Evolutionary conservation across 2,113 vertebrate genomes (phyloP), one percentile per base, ranked within the genome.

Genomic region (Lepus americanus): DNA sequence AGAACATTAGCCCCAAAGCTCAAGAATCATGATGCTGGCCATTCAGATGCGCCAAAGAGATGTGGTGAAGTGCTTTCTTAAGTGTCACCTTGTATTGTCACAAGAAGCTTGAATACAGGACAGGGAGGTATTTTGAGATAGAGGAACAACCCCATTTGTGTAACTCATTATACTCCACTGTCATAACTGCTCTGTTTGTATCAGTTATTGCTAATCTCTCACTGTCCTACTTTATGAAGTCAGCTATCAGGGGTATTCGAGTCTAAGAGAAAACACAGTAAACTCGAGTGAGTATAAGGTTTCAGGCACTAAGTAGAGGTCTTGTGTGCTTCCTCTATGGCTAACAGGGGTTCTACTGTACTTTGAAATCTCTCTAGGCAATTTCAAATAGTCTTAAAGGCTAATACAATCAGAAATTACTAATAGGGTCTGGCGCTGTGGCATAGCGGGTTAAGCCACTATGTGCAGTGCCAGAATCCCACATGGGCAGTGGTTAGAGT

Each of bases 341-440:
- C 55, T 17, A 36, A 44, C 4, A 59, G 55, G n/a, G 36, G 3
- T 16, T n/a, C 0, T 33, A 23, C 61, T 77, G 29, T 36, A 29
- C 23, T 95, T 83, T 87, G 69, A 44, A 86, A 83, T 69, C 27
- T 87, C n/a, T 77, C 14, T 22, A 76, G 49, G 10, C 79, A 29
- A 82, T 76, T 76, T 22, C 31, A 61, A 92, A 25, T 16, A 63
- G 16, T 14, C 61, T 64, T 84, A 87, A 96, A 83, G 44, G 25
- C 9, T 31, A 92, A 72, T 44, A 3, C 73, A 92, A 90, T 76
- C 66, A 92, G 53, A 92, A 63, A 39, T 89, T 5, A 55, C 36
- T 39, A 36, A 59, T 4, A 55, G 44, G 44, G 44, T 44, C 44
- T 44, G 44, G 44, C 6, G 44, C 44, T 44, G 44, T 44, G 44